Percentiles rank a stretch among this genome's conserved stretches.
Evolutionary conservation across 2,797 vertebrate genomes (phyloP).

Genomic region (Semotilus atromaculatus): DNA sequence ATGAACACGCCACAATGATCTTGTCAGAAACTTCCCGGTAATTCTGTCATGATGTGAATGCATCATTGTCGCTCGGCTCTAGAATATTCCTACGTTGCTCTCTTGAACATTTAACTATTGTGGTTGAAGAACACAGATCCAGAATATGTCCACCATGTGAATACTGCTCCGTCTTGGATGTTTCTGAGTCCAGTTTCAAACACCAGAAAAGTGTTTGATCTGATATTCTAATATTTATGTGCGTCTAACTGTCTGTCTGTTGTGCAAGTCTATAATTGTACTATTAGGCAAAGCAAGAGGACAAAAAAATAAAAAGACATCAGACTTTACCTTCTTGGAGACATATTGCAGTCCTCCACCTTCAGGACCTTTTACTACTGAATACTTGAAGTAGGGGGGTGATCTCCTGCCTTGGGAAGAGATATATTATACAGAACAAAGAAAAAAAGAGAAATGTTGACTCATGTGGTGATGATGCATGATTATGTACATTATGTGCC

Average conservation of each 20-base stretch:
- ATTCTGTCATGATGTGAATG: slow-evolving; percentile 1
- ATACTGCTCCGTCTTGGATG: slow-evolving; percentile 14
- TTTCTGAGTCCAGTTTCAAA: slow-evolving; percentile 18
- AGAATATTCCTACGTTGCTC: slow-evolving; percentile 14
- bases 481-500: slow-evolving; percentile 81
- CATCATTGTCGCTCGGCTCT: neutral
- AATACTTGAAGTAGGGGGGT: slow-evolving; percentile 95
- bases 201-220: slow-evolving; percentile 19
- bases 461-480: slow-evolving; percentile 75
- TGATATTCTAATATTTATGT: slow-evolving; percentile 20
- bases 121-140: slow-evolving; percentile 28
- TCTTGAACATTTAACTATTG: neutral
- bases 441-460: slow-evolving; percentile 80
- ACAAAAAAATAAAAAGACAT: slow-evolving; percentile 69
- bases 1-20: neutral
- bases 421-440: slow-evolving; percentile 75
- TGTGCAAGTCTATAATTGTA: slow-evolving; percentile 50
- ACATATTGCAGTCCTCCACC: slow-evolving; percentile 77
- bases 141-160: slow-evolving; percentile 33
- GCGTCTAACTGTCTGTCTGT: slow-evolving; percentile 76
- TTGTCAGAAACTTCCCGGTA: neutral
- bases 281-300: slow-evolving; percentile 72
- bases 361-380: slow-evolving; percentile 89
- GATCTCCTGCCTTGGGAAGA: slow-evolving; percentile 82
- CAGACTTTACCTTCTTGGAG: slow-evolving; percentile 74